A percentile compares a stretch with the other conserved stretches of the same genome.
These are phyloP conservation scores for Flabesymbios commensalis DNA, from an alignment of 2,888 invertebrate species.

Conservation along the genomic window DNA sequence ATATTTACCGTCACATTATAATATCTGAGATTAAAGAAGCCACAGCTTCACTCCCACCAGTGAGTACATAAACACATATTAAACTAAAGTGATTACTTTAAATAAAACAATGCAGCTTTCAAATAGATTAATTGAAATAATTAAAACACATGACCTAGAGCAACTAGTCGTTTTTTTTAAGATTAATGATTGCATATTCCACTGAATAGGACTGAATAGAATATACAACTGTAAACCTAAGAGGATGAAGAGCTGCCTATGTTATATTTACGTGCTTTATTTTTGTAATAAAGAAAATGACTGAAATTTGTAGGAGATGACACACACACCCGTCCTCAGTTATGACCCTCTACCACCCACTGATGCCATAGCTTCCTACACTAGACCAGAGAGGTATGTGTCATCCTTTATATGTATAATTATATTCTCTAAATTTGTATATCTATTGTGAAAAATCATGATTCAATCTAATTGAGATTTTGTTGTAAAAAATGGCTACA, in stretches of 20 bases:
- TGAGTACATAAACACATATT: no score
- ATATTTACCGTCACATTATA: slow-evolving; percentile 73
- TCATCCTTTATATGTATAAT: not conserved
- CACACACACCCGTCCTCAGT: slow-evolving; percentile 70
- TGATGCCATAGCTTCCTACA: slow-evolving; percentile 76
- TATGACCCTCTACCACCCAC: slow-evolving; percentile 80
- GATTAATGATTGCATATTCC: no score
- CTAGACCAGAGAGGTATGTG: not conserved
- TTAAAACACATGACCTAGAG: no score
- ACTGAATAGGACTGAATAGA: no score
- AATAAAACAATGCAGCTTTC: no score
- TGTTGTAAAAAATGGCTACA: not conserved
- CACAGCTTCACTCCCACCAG: slow-evolving; percentile 65
- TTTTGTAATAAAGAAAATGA: not conserved
- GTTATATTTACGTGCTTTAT: not conserved
- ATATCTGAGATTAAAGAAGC: slow-evolving; percentile 75
- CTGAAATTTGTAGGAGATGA: slow-evolving; percentile 63
- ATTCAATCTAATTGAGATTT: not conserved
- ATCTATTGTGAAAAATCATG: not conserved
- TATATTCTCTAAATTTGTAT: not conserved
- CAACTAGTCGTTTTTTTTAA: no score
- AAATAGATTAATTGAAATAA: no score
- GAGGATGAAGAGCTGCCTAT: no score
- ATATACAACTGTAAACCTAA: no score
- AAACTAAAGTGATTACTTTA: no score